Base-by-base conservation (phyloP, 2,797 vertebrate genomes). In the Thalassophryne amazonica region DNA sequence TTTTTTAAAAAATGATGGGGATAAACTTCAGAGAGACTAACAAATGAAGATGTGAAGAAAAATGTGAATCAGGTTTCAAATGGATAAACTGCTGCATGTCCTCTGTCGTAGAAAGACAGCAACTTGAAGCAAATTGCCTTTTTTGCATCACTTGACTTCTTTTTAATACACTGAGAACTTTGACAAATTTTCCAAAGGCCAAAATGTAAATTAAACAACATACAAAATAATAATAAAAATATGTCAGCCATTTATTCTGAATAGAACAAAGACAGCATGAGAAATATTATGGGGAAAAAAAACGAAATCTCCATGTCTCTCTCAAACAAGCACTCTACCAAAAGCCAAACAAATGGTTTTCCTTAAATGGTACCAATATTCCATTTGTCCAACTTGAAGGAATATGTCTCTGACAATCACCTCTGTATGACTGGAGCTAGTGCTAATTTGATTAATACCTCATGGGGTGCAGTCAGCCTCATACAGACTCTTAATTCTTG, bases 401-500 rank as follows among this genome's bases (percentile, higher is more conserved):
- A 13, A 10, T 11, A 11, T 4, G 1, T 29, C 9, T 10, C 7
- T n/a, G 20, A 38, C 21, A 2, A 5, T 11, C 5, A 46, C 11
- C 11, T 12, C 14, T 22, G 4, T 16, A 29, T 11, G 22, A 8
- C 21, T 31, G 1, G 7, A 23, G 24, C 4, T 12, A 7, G 18
- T n/a, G n/a, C 1, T 19, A 23, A 38, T 28, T 29, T 12, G 30
- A 32, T 33, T 15, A n/a, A 19, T 35, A 16, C 45, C 29, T 48
- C 7, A 14, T 49, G 6, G 43, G 42, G 29, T 48, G 37, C 49
- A 61, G 27, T 42, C 12, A 6, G 27, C 11, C 12, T 15, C 16
- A 12, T 41, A 32, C 13, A 13, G 28, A 18, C 30, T 58, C 18
- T 54, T 58, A 34, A 47, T 31, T 34, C 28, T 57, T 14, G 20